Conservation (phyloP, 1,140 invertebrate species). For the Drosophila virilis region DNA sequence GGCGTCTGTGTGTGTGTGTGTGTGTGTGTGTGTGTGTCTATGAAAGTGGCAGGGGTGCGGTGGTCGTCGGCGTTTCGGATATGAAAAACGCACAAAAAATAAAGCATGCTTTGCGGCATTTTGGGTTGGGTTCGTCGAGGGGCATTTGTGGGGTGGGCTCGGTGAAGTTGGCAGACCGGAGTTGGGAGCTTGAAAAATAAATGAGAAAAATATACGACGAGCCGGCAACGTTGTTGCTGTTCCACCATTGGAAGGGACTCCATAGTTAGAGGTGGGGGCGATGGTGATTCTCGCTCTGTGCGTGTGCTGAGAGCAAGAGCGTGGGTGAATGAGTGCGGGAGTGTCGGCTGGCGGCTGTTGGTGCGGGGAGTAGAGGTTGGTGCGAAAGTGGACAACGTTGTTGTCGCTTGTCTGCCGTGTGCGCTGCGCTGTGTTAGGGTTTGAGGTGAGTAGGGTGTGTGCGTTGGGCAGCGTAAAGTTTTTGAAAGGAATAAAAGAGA, state of each 20-base stretch:
- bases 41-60: conserved; percentile 18
- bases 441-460: background rate
- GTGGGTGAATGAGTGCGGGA: background rate
- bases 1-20: background rate
- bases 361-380: conserved; percentile 23
- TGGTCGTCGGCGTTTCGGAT: conserved; percentile 81
- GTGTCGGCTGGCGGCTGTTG: background rate
- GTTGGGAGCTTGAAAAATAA: conserved; percentile 71
- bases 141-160: conserved; percentile 11
- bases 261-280: conserved; percentile 14
- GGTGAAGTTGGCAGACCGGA: conserved; percentile 43
- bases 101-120: conserved; percentile 58
- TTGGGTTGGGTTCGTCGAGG: conserved; percentile 30
- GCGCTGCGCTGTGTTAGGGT: conserved; percentile 11
- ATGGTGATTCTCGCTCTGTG: conserved; percentile 4
- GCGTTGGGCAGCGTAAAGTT: conserved; percentile 72
- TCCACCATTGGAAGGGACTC: conserved; percentile 61
- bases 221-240: conserved; percentile 79
- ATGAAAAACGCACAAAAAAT: conserved; percentile 82
- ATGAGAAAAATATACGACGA: conserved; percentile 81
- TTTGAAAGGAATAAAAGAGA: conserved; percentile 72
- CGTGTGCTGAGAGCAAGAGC: conserved; percentile 14
- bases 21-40: conserved; percentile 5
- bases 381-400: conserved; percentile 81
- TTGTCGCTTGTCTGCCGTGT: conserved; percentile 73